Percentiles rank a stretch among this genome's conserved stretches.
phyloP scores from a whole-genome alignment of 2,888 invertebrate species.

The Agriopis aurantiaria region DNA sequence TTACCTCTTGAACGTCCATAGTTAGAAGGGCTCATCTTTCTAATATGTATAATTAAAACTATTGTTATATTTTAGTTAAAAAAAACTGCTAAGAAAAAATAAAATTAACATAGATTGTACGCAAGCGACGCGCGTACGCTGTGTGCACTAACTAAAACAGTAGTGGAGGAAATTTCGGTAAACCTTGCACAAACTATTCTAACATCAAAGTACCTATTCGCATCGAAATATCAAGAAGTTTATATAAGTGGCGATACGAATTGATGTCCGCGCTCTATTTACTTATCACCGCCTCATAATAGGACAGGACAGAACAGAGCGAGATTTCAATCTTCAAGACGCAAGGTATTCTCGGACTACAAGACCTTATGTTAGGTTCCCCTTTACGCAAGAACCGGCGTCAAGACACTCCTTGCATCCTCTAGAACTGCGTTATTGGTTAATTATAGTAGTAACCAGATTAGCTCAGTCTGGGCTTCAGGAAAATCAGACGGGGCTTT shows the following conservation, averaged over 20 bases:
- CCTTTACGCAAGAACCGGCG: no score
- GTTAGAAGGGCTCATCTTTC: no score
- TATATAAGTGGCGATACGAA: neutral
- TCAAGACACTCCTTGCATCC: neutral
- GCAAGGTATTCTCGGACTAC: neutral
- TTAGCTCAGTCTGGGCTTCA: no score
- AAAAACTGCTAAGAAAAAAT: neutral
- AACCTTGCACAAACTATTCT: neutral
- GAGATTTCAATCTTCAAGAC: neutral
- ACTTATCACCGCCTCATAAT: neutral
- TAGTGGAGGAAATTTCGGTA: no score
- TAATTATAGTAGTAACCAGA: no score
- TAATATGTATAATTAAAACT: no score
- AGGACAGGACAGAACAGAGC: neutral
- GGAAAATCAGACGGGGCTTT: no score
- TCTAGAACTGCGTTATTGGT: no score
- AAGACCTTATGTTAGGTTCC: neutral
- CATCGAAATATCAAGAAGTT: neutral
- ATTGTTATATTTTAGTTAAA: neutral
- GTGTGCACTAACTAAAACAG: neutral
- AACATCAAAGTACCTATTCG: neutral
- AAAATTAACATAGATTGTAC: neutral
- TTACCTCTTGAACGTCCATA: no score
- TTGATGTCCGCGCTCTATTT: neutral
- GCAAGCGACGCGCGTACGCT: slow-evolving; percentile 1